These are phyloP conservation scores for Anoplolepis gracilipes DNA, from an alignment of 1,140 invertebrate species.

Conservation along the genomic window DNA sequence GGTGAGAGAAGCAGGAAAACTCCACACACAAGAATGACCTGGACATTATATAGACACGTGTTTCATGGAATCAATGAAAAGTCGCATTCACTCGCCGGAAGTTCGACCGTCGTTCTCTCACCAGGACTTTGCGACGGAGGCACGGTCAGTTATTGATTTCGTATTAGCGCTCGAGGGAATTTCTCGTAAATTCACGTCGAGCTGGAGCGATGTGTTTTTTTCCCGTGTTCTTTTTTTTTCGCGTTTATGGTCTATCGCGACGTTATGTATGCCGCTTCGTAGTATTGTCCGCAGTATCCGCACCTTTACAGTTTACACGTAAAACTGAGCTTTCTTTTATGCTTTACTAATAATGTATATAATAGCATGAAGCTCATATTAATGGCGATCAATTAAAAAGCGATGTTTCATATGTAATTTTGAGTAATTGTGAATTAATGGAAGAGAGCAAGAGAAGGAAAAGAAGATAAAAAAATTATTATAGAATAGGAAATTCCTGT, in stretches of 20 bases:
- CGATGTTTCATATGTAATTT: slow-evolving; percentile 3
- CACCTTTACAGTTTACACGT: slow-evolving; percentile 8
- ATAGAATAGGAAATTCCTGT: background rate
- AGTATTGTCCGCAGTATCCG: background rate
- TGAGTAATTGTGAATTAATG: background rate
- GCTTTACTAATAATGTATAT: slow-evolving; percentile 40
- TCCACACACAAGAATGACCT: slow-evolving; percentile 21
- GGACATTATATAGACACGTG: slow-evolving; percentile 60
- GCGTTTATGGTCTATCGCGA: slow-evolving; percentile 1
- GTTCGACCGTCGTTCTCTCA: background rate
- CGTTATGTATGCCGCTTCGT: background rate
- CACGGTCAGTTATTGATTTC: slow-evolving; percentile 71
- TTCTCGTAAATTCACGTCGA: slow-evolving; percentile 46
- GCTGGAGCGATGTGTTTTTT: background rate
- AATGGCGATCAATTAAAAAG: slow-evolving; percentile 15
- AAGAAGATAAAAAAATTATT: background rate
- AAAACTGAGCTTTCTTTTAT: slow-evolving; percentile 24
- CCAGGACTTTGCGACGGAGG: background rate
- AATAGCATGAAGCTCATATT: background rate
- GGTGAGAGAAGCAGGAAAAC: background rate
- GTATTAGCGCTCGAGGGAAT: slow-evolving; percentile 62
- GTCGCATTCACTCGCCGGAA: slow-evolving; percentile 20
- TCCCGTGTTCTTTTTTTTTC: background rate
- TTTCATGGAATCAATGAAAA: slow-evolving; percentile 58
- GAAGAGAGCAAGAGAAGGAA: no score